Conservation (phyloP, 2,797 vertebrate genomes). For the Molothrus ater region DNA sequence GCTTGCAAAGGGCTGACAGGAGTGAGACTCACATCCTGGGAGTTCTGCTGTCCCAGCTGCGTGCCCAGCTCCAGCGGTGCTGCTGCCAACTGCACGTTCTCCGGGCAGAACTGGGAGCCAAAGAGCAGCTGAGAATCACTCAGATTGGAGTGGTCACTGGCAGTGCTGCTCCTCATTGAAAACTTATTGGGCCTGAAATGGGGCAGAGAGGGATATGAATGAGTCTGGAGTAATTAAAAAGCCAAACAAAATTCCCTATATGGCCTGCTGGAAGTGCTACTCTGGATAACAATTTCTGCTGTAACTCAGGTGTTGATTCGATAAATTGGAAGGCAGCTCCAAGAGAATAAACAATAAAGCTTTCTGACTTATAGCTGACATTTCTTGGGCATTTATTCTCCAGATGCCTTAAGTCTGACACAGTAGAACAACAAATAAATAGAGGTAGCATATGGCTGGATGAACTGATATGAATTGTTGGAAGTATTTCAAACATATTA, state of each 20-base stretch:
- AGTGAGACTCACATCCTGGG: slow-evolving; percentile 85
- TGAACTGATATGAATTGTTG: neutral
- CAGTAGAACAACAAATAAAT: slow-evolving; percentile 1
- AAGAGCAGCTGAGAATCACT: slow-evolving; percentile 90
- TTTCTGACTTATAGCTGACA: neutral
- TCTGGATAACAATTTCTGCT: neutral
- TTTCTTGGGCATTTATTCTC: slow-evolving; percentile 1
- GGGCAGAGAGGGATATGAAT: neutral
- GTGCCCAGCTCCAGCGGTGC: slow-evolving; percentile 80
- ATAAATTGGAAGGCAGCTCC: neutral
- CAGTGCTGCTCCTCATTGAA: slow-evolving; percentile 55
- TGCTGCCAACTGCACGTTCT: slow-evolving; percentile 79
- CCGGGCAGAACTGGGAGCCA: slow-evolving; percentile 88
- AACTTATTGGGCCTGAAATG: slow-evolving; percentile 72
- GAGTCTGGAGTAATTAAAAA: neutral
- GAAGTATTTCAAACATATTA: slow-evolving; percentile 16
- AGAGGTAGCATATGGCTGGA: neutral
- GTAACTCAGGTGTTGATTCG: neutral
- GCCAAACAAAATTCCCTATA: neutral
- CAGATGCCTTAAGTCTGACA: neutral
- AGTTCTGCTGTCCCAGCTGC: slow-evolving; percentile 82
- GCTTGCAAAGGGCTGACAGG: neutral
- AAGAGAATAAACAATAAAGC: neutral
- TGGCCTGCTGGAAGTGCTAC: rapidly evolving
- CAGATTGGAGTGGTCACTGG: slow-evolving; percentile 76